A percentile compares a stretch with the other conserved stretches of the same genome.
Evolutionary conservation across 1,140 invertebrate genomes (phyloP).

Genomic region (Temnothorax nylanderi): DNA sequence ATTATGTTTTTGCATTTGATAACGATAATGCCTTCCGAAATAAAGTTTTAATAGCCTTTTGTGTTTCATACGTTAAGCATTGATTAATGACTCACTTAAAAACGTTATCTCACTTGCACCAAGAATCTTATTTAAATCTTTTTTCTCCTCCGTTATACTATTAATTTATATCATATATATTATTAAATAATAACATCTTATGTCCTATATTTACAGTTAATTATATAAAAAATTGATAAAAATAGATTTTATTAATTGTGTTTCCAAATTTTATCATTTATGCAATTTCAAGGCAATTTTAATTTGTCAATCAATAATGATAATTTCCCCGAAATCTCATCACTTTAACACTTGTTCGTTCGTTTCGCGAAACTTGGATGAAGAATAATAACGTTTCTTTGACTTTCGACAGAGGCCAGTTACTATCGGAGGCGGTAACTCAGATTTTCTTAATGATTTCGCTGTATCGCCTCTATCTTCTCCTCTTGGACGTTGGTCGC

Average conservation of each 20-base stretch:
- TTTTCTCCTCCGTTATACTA: background rate
- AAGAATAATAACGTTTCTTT: background rate
- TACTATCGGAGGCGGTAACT: conserved; percentile 81
- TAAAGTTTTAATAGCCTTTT: background rate
- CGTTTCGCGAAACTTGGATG: background rate
- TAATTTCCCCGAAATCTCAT: background rate
- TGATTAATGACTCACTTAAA: background rate
- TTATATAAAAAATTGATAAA: background rate
- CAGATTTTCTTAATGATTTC: conserved; percentile 82
- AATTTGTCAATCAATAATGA: background rate
- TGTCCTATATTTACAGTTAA: background rate
- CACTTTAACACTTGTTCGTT: background rate
- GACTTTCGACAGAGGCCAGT: conserved; percentile 76
- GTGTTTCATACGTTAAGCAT: background rate
- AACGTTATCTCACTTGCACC: background rate
- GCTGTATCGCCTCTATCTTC: conserved; percentile 82
- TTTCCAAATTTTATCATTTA: background rate
- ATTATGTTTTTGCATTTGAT: background rate
- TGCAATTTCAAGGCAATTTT: background rate
- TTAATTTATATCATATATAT: background rate
- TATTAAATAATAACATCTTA: background rate
- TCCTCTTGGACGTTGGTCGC: conserved; percentile 80
- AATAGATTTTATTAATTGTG: background rate
- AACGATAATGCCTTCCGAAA: background rate
- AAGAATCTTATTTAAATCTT: background rate